Conservation (phyloP, 2,113 vertebrate species). For the Eonycteris spelaea region DNA sequence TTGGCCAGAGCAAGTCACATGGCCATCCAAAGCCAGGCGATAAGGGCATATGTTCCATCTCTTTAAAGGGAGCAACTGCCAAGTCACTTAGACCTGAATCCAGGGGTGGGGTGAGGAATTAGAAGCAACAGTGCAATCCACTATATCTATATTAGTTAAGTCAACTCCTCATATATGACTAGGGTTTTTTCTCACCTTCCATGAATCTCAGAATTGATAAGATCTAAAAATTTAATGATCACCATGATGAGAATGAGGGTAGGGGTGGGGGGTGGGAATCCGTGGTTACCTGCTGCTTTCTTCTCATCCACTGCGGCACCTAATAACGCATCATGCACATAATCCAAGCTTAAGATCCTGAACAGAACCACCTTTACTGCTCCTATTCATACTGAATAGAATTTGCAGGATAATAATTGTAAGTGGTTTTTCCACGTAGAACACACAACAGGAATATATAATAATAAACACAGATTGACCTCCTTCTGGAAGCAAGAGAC, state of each 20-base stretch:
- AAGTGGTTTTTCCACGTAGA: not conserved
- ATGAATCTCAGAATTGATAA: not conserved
- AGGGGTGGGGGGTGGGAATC: not conserved
- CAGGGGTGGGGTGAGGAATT: not conserved
- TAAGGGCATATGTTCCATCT: not conserved
- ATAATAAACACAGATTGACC: not conserved
- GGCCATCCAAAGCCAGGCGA: not conserved
- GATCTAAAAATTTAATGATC: not conserved
- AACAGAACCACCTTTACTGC: not conserved
- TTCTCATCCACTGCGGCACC: not conserved
- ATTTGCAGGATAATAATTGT: not conserved
- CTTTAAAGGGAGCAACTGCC: not conserved
- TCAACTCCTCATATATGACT: not conserved
- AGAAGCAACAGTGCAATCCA: not conserved
- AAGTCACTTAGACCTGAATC: not conserved
- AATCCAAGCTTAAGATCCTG: not conserved
- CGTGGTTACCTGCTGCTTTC: not conserved
- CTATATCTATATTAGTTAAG: not conserved
- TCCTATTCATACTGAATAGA: not conserved
- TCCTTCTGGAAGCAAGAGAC: not conserved
- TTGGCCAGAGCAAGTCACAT: not conserved
- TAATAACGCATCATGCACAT: not conserved
- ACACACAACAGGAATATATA: not conserved
- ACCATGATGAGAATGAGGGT: too few species aligned
- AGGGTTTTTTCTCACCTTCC: not conserved